Base-by-base conservation (phyloP, 2,888 invertebrate species). In the Dryadula phaetusa region DNA sequence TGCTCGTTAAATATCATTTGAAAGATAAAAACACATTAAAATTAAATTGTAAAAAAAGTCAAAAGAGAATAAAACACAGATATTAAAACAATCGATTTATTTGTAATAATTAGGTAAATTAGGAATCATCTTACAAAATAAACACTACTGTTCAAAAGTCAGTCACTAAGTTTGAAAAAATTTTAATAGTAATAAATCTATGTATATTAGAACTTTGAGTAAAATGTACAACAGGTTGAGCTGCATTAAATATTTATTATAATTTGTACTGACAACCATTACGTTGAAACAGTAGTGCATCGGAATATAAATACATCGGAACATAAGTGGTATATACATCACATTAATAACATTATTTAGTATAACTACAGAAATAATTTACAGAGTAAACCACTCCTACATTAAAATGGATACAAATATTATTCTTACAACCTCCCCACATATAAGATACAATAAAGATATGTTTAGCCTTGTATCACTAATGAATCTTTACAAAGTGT, bases 51-150 rank as follows among this genome's bases (percentile, higher is more conserved):
- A 14, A 10, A 32, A 28, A 14, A 10, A 32, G 7, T 5, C n/a
- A 3, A 25, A 0, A 34, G 22, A 2, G 37, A 63, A 65, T 56
- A 60, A 66, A 74, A 75, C 56, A 68, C 40, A 52, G 34, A 69
- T 72, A 82, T 86, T 84, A 83, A 84, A 86, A 86, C 83, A 88
- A 87, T 84, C 83, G 78, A 81, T 89, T 88, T 87, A 87, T 86
- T 87, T 74, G 79, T 79, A 76, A 75, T 73, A 79, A 77, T 76
- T 78, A 78, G 80, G 79, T 77, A 80, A 76, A 75, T 75, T 82
- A 81, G 79, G 80, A 79, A 81, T 80, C 84, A 81, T 76, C 75
- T 75, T 80, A 79, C 20, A 74, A 78, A 75, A 75, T 72, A 72
- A 74, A 78, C 78, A 77, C 78, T 78, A 79, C 78, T 78, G 79